Conservation (phyloP, 2,113 vertebrate genomes). For the Vulpes vulpes region DNA sequence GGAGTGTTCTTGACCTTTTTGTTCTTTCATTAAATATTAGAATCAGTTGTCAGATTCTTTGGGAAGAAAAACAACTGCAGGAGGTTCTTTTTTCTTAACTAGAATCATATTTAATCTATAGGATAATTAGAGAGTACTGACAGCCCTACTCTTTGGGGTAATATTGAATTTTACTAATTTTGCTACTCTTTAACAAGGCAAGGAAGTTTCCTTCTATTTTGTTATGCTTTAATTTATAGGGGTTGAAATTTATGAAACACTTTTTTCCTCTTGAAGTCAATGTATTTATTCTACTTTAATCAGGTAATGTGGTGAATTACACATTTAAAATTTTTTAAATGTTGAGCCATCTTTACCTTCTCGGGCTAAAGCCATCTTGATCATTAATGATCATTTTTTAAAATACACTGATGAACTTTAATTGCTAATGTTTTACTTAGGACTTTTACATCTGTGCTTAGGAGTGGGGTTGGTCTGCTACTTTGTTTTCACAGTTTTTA, state of each 20-base stretch:
- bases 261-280: not conserved
- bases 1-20: slow-evolving; percentile 1
- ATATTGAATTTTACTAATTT: not conserved
- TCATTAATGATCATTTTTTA: not conserved
- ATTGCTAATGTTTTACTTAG: not conserved
- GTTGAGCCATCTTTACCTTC: not conserved
- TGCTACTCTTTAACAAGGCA: not conserved
- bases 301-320: not conserved
- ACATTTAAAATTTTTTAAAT: not conserved
- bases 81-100: not conserved
- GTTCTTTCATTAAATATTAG: not conserved
- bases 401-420: not conserved
- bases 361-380: not conserved
- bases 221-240: not conserved
- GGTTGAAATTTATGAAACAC: not conserved
- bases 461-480: not conserved
- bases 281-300: not conserved
- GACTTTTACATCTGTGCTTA: not conserved
- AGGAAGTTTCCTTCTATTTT: not conserved
- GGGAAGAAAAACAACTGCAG: not conserved
- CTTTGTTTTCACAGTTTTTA: not conserved
- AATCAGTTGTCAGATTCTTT: not conserved
- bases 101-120: not conserved
- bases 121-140: not conserved
- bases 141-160: not conserved